phyloP scores from a whole-genome alignment of 2,888 invertebrate species.

The Acanthosepion lycidas region DNA sequence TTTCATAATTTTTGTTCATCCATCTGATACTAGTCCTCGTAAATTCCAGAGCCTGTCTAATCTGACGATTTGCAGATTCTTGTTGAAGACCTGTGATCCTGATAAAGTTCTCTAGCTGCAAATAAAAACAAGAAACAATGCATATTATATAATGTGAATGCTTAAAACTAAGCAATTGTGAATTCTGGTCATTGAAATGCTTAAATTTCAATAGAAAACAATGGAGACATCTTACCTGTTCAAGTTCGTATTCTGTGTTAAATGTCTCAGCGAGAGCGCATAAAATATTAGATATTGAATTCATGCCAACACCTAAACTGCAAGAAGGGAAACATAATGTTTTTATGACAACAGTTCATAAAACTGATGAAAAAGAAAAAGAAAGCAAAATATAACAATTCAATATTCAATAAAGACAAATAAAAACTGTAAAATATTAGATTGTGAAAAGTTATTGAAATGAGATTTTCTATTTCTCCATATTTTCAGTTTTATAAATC shows the following conservation, averaged over 20 bases:
- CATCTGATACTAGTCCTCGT: conserved; percentile 86
- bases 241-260: conserved; percentile 83
- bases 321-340: conserved; percentile 77
- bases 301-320: conserved; percentile 75
- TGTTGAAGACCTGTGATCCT: neutral
- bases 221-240: conserved; percentile 78
- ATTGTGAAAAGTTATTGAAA: no score
- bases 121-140: neutral
- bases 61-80: neutral
- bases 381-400: no score
- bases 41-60: conserved; percentile 85
- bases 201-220: neutral
- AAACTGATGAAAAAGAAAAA: no score
- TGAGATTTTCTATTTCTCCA: no score
- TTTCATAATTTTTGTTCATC: conserved; percentile 79
- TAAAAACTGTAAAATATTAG: no score
- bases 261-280: conserved; percentile 83
- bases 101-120: neutral
- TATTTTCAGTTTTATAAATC: no score
- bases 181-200: neutral
- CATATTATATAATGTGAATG: no score
- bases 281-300: conserved; percentile 82
- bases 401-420: no score
- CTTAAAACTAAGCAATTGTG: neutral
- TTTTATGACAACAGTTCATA: conserved; percentile 58